Conservation (phyloP, 2,113 vertebrate genomes). For the Ifrita kowaldi region DNA sequence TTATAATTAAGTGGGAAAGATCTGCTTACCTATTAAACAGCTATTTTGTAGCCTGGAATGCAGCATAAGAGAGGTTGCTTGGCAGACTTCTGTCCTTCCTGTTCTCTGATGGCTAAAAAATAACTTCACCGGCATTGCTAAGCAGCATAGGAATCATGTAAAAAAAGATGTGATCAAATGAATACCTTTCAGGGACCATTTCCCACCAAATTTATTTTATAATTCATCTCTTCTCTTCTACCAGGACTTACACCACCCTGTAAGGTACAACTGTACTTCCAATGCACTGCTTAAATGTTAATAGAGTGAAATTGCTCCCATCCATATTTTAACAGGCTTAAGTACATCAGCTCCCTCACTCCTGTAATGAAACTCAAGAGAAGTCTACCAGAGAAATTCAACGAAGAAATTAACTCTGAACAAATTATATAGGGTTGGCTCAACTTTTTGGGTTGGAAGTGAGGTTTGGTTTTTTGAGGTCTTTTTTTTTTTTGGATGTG, state of each 20-base stretch:
- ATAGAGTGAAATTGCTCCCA: conserved; percentile 51
- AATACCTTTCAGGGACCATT: conserved; percentile 38
- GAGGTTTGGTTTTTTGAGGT: neutral
- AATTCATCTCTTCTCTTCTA: conserved; percentile 14
- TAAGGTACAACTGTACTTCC: conserved; percentile 25
- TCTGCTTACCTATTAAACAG: neutral
- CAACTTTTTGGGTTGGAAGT: neutral
- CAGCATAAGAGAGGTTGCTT: neutral
- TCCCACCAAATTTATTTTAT: conserved; percentile 13
- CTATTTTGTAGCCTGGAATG: neutral
- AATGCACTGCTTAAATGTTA: conserved; percentile 56
- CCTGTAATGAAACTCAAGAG: neutral
- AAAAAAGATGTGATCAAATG: neutral
- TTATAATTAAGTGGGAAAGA: neutral
- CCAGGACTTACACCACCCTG: neutral
- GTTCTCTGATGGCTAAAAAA: neutral
- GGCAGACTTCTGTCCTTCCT: neutral
- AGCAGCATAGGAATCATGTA: neutral
- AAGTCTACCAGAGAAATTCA: neutral
- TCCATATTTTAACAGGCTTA: conserved; percentile 57
- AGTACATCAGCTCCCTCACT: neutral
- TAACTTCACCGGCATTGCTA: neutral
- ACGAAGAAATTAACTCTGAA: neutral
- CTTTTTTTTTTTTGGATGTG: neutral
- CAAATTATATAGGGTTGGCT: neutral